phyloP scores from a whole-genome alignment of 2,113 vertebrate genomes.

The Malurus cyaneus region DNA sequence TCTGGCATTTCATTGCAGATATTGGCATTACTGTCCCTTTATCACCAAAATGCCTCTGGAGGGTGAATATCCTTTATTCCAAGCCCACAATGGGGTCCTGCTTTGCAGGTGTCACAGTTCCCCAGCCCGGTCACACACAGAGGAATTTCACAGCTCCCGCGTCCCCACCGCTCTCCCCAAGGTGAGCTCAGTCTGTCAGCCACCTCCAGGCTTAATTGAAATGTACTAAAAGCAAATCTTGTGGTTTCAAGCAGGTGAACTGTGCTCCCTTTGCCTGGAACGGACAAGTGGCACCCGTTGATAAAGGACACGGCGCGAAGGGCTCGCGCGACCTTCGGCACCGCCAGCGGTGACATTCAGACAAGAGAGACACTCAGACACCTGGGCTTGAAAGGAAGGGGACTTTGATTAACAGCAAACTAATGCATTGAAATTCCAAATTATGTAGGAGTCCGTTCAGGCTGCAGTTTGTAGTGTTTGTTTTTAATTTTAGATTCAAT shows the following conservation, averaged over 20 bases:
- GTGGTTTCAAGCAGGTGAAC: background rate
- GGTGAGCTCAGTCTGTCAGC: background rate
- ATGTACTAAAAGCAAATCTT: background rate
- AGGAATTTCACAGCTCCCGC: background rate
- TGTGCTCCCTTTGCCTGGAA: background rate
- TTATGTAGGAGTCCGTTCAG: conserved; percentile 28
- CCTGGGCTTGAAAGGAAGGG: conserved; percentile 52
- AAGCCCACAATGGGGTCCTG: background rate
- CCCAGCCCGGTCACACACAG: background rate
- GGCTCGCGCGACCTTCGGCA: conserved; percentile 36
- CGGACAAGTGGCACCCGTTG: background rate
- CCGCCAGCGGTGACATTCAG: conserved; percentile 49
- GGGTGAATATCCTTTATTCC: background rate
- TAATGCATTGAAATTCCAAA: conserved; percentile 53
- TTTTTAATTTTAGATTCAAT: conserved; percentile 58
- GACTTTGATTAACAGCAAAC: conserved; percentile 66
- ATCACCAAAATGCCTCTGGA: background rate
- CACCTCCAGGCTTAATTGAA: background rate
- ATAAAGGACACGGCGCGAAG: background rate
- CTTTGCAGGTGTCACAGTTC: background rate
- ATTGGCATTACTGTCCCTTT: background rate
- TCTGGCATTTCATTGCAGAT: background rate
- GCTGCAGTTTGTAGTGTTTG: conserved; percentile 31
- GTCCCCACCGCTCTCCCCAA: background rate
- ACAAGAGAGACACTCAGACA: conserved; percentile 39